phyloP scores from a whole-genome alignment of 2,113 vertebrate species.

The Anolis sagrei region DNA sequence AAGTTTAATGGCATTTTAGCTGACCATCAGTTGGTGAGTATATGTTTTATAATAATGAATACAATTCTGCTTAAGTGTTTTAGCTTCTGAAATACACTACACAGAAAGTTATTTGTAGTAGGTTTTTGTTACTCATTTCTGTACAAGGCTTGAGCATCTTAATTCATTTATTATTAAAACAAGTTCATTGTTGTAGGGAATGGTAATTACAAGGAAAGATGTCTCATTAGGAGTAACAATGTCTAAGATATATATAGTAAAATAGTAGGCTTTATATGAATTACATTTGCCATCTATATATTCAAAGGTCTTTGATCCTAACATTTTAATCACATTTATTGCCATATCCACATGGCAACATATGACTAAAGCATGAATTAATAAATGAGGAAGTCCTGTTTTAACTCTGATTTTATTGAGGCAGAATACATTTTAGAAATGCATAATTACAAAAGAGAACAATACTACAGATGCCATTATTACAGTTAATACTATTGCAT shows the following conservation, averaged over 20 bases:
- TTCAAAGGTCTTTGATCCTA: slow-evolving; percentile 64
- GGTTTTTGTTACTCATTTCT: slow-evolving; percentile 57
- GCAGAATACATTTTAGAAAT: slow-evolving; percentile 60
- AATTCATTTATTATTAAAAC: slow-evolving; percentile 66
- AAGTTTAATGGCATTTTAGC: slow-evolving; percentile 20
- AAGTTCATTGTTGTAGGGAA: slow-evolving; percentile 57
- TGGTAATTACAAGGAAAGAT: slow-evolving; percentile 61
- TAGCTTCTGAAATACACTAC: slow-evolving; percentile 61
- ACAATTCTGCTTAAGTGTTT: slow-evolving; percentile 50
- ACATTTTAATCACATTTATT: slow-evolving; percentile 67
- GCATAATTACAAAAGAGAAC: slow-evolving; percentile 56
- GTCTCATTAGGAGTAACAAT: slow-evolving; percentile 47
- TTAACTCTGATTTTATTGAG: slow-evolving; percentile 57
- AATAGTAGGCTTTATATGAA: slow-evolving; percentile 66
- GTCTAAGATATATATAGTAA: slow-evolving; percentile 40
- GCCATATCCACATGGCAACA: slow-evolving; percentile 55
- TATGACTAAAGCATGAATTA: slow-evolving; percentile 68
- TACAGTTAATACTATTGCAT: slow-evolving; percentile 51
- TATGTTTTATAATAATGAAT: slow-evolving; percentile 33
- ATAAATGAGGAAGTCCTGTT: slow-evolving; percentile 58
- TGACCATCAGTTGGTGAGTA: not conserved
- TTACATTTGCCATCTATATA: slow-evolving; percentile 60
- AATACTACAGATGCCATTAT: slow-evolving; percentile 45
- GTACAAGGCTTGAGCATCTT: slow-evolving; percentile 60
- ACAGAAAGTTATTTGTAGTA: slow-evolving; percentile 58